A percentile compares a stretch with the other conserved stretches of the same genome.
phyloP scores from a whole-genome alignment of 2,888 invertebrate species.

The Patella caerulea region DNA sequence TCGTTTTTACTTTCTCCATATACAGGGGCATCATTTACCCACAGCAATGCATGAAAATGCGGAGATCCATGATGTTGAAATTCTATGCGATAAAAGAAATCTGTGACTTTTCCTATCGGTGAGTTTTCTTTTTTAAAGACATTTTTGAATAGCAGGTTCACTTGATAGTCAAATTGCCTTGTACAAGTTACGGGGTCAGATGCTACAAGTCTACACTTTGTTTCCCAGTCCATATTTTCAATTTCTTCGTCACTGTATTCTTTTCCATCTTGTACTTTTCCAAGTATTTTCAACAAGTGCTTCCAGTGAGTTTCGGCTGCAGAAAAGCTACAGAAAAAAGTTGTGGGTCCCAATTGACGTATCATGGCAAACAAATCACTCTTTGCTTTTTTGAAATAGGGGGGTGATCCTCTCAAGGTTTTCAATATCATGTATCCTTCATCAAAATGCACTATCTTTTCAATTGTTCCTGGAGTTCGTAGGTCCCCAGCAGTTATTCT shows the following conservation, averaged over 20 bases:
- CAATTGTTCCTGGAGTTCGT: background rate
- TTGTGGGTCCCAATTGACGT: slow-evolving; percentile 39
- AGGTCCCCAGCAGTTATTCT: background rate
- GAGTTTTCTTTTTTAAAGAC: slow-evolving; percentile 22
- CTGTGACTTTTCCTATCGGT: slow-evolving; percentile 38
- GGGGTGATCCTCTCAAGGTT: slow-evolving; percentile 25
- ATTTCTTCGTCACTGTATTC: slow-evolving; percentile 27
- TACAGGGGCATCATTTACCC: slow-evolving; percentile 40
- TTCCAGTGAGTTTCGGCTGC: slow-evolving; percentile 40
- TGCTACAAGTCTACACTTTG: slow-evolving; percentile 38
- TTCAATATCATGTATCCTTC: slow-evolving; percentile 27
- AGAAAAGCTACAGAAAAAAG: slow-evolving; percentile 37
- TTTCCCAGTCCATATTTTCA: slow-evolving; percentile 32
- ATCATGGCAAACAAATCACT: slow-evolving; percentile 41
- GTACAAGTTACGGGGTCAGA: slow-evolving; percentile 49
- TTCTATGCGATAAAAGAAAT: slow-evolving; percentile 45
- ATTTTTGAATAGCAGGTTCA: slow-evolving; percentile 34
- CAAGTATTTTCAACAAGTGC: background rate
- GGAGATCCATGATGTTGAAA: slow-evolving; percentile 50
- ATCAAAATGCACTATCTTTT: slow-evolving; percentile 6
- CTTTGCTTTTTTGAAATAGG: slow-evolving; percentile 12
- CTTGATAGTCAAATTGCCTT: slow-evolving; percentile 45
- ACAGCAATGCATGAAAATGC: slow-evolving; percentile 43
- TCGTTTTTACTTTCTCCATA: slow-evolving; percentile 30
- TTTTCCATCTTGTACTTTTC: slow-evolving; percentile 29